Conservation (phyloP, 1,140 invertebrate genomes). For the Dendrolimus kikuchii region DNA sequence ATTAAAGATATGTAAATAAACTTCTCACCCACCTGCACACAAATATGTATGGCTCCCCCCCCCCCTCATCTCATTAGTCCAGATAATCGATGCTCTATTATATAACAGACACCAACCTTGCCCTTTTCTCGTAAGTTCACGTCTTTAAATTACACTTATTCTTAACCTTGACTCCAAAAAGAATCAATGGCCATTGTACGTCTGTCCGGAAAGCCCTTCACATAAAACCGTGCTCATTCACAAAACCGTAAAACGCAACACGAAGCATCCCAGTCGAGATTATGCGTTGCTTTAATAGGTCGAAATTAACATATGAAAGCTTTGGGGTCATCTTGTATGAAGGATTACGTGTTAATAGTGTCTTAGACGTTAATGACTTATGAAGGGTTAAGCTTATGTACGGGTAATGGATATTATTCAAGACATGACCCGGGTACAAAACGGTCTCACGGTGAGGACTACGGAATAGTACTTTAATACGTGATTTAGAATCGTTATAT, state of each 20-base stretch:
- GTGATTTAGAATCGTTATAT: slow-evolving; percentile 12
- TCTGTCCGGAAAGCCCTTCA: not conserved
- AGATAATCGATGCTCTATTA: no score
- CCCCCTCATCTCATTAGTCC: no score
- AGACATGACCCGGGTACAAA: slow-evolving; percentile 33
- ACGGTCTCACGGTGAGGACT: slow-evolving; percentile 18
- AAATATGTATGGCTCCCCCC: no score
- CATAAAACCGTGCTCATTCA: not conserved
- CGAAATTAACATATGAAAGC: slow-evolving; percentile 48
- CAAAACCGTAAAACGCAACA: slow-evolving; percentile 24
- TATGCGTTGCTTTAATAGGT: slow-evolving; percentile 43
- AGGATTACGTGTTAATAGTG: slow-evolving; percentile 52
- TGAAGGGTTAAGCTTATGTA: slow-evolving; percentile 45
- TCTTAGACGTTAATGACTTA: slow-evolving; percentile 50
- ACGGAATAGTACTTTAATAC: slow-evolving; percentile 40
- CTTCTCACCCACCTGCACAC: no score
- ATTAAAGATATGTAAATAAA: no score
- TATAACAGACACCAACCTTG: no score
- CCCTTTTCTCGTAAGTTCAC: no score
- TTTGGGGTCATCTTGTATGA: slow-evolving; percentile 32
- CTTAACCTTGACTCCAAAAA: no score
- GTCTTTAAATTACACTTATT: no score
- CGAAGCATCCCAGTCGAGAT: slow-evolving; percentile 29
- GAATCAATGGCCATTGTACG: no score
- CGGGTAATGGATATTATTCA: slow-evolving; percentile 47